Evolutionary conservation across 1,140 invertebrate species (phyloP).

Genomic region (Stegodyphus mimosarum): DNA sequence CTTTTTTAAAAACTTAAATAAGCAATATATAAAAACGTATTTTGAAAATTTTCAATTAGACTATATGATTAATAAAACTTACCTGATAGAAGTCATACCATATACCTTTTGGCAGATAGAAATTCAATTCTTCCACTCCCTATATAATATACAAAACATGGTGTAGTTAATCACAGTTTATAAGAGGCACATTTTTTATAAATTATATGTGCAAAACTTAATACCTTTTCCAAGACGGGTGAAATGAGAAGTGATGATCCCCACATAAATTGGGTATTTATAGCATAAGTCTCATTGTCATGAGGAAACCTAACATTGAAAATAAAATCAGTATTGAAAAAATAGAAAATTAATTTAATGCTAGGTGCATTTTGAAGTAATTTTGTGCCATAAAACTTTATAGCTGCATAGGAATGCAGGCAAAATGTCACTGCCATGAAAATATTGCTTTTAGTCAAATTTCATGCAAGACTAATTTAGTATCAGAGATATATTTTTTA

Average conservation of each 20-base stretch:
- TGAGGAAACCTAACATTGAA: slow-evolving; percentile 72
- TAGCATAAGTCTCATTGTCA: slow-evolving; percentile 76
- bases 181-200: background rate
- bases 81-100: slow-evolving; percentile 56
- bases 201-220: background rate
- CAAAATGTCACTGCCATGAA: no score
- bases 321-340: no score
- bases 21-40: background rate
- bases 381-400: no score
- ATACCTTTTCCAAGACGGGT: slow-evolving; percentile 72
- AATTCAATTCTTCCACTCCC: slow-evolving; percentile 5
- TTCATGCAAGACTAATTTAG: no score
- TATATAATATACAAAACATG: slow-evolving; percentile 3
- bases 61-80: background rate
- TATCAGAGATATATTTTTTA: no score
- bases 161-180: background rate
- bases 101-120: slow-evolving; percentile 45
- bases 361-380: no score
- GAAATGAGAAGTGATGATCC: slow-evolving; percentile 68
- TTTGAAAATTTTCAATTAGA: background rate
- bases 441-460: no score
- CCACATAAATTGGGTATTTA: slow-evolving; percentile 77
- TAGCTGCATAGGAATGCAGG: no score
- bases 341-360: no score
- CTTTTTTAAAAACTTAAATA: background rate